phyloP scores from a whole-genome alignment of 2,888 invertebrate genomes.

The Autographa gamma region DNA sequence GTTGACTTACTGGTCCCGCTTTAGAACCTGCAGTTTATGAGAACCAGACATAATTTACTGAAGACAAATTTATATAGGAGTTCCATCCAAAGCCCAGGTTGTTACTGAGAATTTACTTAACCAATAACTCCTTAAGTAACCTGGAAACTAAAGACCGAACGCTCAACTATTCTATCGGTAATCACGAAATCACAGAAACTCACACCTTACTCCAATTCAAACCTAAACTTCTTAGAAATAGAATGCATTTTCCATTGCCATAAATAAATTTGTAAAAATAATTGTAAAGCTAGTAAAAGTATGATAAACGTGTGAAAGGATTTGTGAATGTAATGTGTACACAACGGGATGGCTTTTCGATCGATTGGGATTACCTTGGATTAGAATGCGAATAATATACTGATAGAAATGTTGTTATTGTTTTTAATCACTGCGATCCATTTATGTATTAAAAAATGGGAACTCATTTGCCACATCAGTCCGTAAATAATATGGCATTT shows the following conservation, averaged over 20 bases:
- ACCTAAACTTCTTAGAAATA: background rate
- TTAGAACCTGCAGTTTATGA: background rate
- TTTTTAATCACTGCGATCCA: no score
- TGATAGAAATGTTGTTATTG: no score
- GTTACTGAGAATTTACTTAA: background rate
- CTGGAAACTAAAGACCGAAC: background rate
- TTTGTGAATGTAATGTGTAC: conserved; percentile 49
- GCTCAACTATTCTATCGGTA: background rate
- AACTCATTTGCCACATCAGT: background rate
- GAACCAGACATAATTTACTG: background rate
- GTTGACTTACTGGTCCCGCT: background rate
- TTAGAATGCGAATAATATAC: no score
- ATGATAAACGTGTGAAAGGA: conserved; percentile 49
- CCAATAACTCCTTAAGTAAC: background rate
- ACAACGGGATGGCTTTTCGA: conserved; percentile 32
- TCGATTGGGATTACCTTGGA: conserved; percentile 48
- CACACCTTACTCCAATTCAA: background rate
- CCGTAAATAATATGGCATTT: background rate
- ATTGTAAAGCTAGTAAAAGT: conserved; percentile 49
- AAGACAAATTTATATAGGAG: background rate
- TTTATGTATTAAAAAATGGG: no score
- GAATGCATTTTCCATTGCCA: conserved; percentile 9
- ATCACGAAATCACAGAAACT: background rate
- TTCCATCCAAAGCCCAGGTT: background rate
- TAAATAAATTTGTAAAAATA: conserved; percentile 36